Percentiles rank a stretch among this genome's conserved stretches.
phyloP scores from a whole-genome alignment of 2,888 invertebrate genomes.

The Melinaea marsaeus region DNA sequence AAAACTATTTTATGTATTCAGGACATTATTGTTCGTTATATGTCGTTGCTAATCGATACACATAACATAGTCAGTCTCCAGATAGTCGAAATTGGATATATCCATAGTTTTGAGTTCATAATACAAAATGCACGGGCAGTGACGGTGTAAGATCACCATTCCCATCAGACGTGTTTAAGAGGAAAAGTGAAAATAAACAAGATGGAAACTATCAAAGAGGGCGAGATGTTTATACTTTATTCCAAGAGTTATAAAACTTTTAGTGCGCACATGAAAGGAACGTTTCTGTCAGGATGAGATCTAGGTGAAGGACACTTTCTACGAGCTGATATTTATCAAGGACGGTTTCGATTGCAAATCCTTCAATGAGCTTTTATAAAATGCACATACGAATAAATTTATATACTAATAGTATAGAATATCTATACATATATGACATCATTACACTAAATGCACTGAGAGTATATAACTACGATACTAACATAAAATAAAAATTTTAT shows the following conservation, averaged over 20 bases:
- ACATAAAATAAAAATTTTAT: no score
- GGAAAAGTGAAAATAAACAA: slow-evolving; percentile 4
- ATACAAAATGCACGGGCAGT: neutral
- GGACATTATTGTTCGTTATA: no score
- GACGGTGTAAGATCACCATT: neutral
- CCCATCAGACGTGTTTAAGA: neutral
- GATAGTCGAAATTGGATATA: no score
- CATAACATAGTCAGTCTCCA: no score
- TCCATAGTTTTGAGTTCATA: neutral
- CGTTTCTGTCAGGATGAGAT: slow-evolving; percentile 33
- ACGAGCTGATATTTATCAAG: slow-evolving; percentile 35
- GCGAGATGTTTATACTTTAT: neutral
- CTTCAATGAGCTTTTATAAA: slow-evolving; percentile 8
- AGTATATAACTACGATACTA: no score
- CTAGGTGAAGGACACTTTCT: slow-evolving; percentile 44
- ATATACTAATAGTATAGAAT: neutral
- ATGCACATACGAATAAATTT: neutral
- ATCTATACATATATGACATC: no score
- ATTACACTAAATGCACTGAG: no score
- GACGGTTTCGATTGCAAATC: slow-evolving; percentile 36
- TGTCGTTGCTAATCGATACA: no score
- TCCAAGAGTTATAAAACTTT: slow-evolving; percentile 14
- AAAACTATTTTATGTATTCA: no score
- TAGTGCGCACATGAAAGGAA: slow-evolving; percentile 15
- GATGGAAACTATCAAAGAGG: neutral